Evolutionary conservation across 2,113 vertebrate genomes (phyloP).

Genomic region (Psittacula cyanocephala): DNA sequence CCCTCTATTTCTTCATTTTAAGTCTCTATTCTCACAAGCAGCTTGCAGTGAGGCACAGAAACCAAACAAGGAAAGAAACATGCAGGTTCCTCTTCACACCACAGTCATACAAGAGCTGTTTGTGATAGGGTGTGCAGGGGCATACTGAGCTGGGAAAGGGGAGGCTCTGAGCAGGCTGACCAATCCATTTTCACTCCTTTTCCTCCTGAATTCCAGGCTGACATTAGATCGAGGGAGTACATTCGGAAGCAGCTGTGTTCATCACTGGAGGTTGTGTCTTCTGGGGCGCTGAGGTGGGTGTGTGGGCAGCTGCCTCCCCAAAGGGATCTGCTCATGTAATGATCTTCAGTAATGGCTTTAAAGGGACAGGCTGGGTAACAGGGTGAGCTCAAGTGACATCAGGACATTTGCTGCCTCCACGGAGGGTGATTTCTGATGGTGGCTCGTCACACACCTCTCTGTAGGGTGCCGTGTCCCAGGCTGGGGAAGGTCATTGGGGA

Average conservation of each 20-base stretch:
- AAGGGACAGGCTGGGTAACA: slow-evolving; percentile 33
- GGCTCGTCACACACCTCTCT: not conserved
- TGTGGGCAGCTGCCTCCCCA: slow-evolving; percentile 10
- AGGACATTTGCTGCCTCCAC: not conserved
- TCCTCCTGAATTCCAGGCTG: slow-evolving; percentile 76
- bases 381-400: slow-evolving; percentile 17
- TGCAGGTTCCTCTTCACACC: not conserved
- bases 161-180: not conserved
- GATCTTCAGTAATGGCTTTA: slow-evolving; percentile 68
- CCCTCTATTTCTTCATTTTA: not conserved
- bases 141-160: accelerated
- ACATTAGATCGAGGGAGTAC: slow-evolving; percentile 86
- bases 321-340: not conserved
- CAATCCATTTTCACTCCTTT: not conserved
- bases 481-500: slow-evolving; percentile 22
- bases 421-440: not conserved
- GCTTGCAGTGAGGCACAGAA: not conserved
- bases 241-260: slow-evolving; percentile 74
- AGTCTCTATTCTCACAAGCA: not conserved
- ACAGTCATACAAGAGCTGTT: not conserved
- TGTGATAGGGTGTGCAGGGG: not conserved
- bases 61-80: not conserved
- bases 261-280: not conserved
- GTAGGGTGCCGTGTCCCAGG: accelerated
- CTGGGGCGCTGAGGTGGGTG: slow-evolving; percentile 38